Evolutionary conservation across 2,888 invertebrate species (phyloP), one percentile per base, ranked within the genome.

Genomic region (Anoplius nigerrimus): DNA sequence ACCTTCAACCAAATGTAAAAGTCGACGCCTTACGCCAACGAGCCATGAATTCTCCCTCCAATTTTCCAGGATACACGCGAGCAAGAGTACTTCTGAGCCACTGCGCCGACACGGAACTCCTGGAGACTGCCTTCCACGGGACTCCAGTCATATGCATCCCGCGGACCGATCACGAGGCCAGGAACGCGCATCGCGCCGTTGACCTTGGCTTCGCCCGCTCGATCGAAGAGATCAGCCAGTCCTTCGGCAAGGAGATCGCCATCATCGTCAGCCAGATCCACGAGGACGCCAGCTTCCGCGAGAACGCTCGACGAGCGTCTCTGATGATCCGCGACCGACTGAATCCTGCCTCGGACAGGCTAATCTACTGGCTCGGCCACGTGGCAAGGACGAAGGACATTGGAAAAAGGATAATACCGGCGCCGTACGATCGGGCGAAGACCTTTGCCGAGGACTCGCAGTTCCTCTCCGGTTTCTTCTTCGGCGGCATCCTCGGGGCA

Each of bases 81-180:
- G 76, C 86, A 3, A 75, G 87, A 70, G 75, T 88, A 8, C 72
- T 87, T 18, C 70, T 88, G 63, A 84, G 84, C 69, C 88, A 88
- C 48, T 88, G 88, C 63, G 72, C 74, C 2, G 88, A 88, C 48
- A 79, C 83, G 16, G 88, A 88, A 66, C 79, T 88, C 56, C 69
- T 88, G 8, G 88, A 88, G 69, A 77, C 83, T 11, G 83, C 82
- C 11, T 87, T 85, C 64, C 88, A 88, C 64, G 86, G 88, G 8
- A 84, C 84, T 2, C 88, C 88, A n/a, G 66, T 88, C 34, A 81
- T 88, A 62, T 88, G 88, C 63, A 83, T 88, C 21, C 87, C 88
- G 0, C 79, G 87, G n/a, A 79, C 78, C 42, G 22, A 69, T 0
- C 74, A 85, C 51, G 88, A 88, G 69, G 69, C 69, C 0, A 75